phyloP scores from a whole-genome alignment of 2,113 vertebrate species.

The Sylvia atricapilla region DNA sequence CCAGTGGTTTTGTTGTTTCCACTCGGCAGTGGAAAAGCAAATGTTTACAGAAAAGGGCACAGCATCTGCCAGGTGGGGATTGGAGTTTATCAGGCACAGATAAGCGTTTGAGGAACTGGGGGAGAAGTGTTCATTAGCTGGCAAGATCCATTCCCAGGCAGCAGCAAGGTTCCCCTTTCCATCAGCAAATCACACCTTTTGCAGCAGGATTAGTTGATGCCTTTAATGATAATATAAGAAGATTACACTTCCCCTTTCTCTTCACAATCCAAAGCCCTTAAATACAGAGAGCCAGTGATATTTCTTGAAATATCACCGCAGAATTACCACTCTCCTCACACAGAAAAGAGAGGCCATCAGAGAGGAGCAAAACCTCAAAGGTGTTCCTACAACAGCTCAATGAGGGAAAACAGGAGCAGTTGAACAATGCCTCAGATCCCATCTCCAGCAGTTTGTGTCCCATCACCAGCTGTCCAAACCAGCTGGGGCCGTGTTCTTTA shows the following conservation, averaged over 20 bases:
- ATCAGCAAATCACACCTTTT: constrained; percentile 33
- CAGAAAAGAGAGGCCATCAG: neutral
- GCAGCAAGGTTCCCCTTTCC: neutral
- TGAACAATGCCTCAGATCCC: neutral
- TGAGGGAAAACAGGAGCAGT: neutral
- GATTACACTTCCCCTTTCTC: constrained; percentile 36
- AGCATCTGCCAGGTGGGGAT: neutral
- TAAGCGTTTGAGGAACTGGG: neutral
- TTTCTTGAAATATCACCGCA: neutral
- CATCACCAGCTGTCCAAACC: no score
- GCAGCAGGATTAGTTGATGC: constrained; percentile 40
- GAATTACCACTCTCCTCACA: constrained; percentile 8
- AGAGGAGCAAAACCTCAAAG: neutral
- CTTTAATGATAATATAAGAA: constrained; percentile 55
- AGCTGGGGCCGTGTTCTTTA: no score
- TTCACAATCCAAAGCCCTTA: neutral
- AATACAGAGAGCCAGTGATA: neutral
- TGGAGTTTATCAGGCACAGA: neutral
- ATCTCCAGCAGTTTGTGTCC: neutral
- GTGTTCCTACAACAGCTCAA: neutral
- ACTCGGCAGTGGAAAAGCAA: neutral
- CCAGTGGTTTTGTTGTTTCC: neutral
- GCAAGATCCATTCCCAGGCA: neutral
- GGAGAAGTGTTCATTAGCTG: neutral
- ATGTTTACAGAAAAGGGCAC: neutral